Evolutionary conservation across 1,140 invertebrate species (phyloP).

Genomic region (Drosophila suzukii): DNA sequence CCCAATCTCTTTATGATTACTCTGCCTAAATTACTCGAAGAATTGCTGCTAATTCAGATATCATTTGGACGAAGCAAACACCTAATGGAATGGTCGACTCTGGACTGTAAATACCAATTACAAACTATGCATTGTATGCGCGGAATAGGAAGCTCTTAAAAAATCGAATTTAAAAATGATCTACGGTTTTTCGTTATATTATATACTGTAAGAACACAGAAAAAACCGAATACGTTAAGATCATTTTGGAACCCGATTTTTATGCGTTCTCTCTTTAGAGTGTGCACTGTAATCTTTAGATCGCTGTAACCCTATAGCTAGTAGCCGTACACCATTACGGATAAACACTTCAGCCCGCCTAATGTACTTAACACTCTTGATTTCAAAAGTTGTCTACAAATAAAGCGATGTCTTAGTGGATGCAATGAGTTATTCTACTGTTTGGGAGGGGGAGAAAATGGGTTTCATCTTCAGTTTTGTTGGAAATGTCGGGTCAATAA

Average conservation of each 20-base stretch:
- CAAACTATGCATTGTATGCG: slow-evolving; percentile 40
- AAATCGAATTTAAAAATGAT: background rate
- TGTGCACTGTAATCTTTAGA: slow-evolving; percentile 58
- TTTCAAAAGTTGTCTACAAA: slow-evolving; percentile 60
- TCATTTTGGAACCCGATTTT: background rate
- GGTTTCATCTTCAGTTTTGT: background rate
- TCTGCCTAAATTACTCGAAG: slow-evolving; percentile 26
- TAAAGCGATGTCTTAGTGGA: slow-evolving; percentile 58
- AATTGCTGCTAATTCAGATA: slow-evolving; percentile 20
- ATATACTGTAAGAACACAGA: background rate
- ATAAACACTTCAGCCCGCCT: slow-evolving; percentile 44
- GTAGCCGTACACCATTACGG: slow-evolving; percentile 55
- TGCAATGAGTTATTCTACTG: background rate
- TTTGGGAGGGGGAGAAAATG: background rate
- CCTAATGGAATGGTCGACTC: slow-evolving; percentile 35
- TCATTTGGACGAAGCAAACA: slow-evolving; percentile 36
- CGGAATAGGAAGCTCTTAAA: background rate
- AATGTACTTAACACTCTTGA: slow-evolving; percentile 68
- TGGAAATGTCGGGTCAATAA: background rate
- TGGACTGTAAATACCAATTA: slow-evolving; percentile 75
- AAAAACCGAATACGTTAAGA: background rate
- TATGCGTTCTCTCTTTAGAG: background rate
- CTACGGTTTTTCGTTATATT: background rate
- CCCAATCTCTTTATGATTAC: slow-evolving; percentile 21
- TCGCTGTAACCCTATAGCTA: slow-evolving; percentile 55